phyloP scores from a whole-genome alignment of 2,797 vertebrate species.

The Eurystomus glaucurus region DNA sequence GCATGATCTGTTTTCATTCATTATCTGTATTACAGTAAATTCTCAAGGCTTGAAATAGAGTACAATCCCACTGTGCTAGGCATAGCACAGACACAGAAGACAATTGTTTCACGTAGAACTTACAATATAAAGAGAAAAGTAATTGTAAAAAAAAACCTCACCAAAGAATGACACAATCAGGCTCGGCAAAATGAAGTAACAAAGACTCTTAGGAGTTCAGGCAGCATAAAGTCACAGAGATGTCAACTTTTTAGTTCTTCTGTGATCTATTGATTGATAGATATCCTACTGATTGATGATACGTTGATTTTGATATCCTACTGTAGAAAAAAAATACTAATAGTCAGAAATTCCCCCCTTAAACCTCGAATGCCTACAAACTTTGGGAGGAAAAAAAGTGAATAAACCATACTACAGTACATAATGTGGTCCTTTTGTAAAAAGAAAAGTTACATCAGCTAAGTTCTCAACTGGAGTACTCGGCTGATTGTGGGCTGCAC shows the following conservation, averaged over 20 bases:
- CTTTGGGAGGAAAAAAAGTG: neutral
- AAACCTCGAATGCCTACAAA: neutral
- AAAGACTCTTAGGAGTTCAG: neutral
- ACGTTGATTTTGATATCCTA: neutral
- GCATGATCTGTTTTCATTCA: neutral
- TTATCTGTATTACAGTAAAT: neutral
- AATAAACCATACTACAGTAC: neutral
- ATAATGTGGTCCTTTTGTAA: fast-evolving
- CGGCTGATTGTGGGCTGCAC: neutral
- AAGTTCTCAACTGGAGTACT: neutral
- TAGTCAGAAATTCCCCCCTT: neutral
- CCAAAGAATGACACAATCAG: neutral
- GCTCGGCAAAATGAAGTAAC: neutral
- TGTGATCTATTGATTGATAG: neutral
- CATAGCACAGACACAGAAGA: neutral
- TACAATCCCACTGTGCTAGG: neutral
- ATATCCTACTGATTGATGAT: no score
- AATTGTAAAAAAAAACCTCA: neutral
- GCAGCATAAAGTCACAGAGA: neutral
- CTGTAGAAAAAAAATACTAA: neutral
- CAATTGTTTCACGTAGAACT: neutral
- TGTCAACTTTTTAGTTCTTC: neutral
- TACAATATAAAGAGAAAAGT: neutral
- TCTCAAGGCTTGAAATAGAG: neutral
- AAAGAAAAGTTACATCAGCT: neutral